Evolutionary conservation across 2,797 vertebrate genomes (phyloP), one percentile per base, ranked within the genome.

Genomic region (Poecilia wingei): DNA sequence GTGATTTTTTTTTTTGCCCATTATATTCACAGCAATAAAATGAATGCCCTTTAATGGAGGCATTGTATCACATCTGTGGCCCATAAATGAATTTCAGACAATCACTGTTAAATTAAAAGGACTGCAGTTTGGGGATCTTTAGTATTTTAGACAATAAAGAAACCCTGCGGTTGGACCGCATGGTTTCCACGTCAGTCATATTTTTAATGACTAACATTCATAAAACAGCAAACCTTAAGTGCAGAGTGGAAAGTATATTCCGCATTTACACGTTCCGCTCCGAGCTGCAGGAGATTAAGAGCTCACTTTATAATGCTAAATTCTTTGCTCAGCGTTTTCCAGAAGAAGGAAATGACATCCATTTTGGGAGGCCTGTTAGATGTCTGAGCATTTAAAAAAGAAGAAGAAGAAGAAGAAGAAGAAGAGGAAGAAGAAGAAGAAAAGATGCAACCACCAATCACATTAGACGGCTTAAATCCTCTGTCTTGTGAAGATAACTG

Each of bases 381-480:
- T 79, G 72, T 86, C 80, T 79, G 79, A 33, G 80, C 72, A 75
- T 88, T 90, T 71, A 79, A 69, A 69, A 25, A 69, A 68, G 22
- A 20, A 8, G 6, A 41, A 41, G 6, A 41, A 41, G 1, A 43
- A 51, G n/a, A n/a, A 51, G 8, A 69, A n/a, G 41, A 68, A 68
- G 31, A 31, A 31, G 31, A 45, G 22, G 22, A 20, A 8, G 6
- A 41, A 41, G 6, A 41, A 41, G 1, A 45, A 51, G 31, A 45
- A 84, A 84, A 79, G 76, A 79, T 75, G 76, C 74, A 72, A 86
- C 79, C 79, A 77, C 83, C 64, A 72, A 73, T 77, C 81, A 82
- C 83, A 90, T 89, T 83, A 82, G 78, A 69, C 85, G 79, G 76
- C 79, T 46, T 47, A 81, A 84, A 79, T 86, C 83, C 51, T 80